Evolutionary conservation across 1,140 invertebrate species (phyloP), one percentile per base, ranked within the genome.

Genomic region (Macrostomum lignano): DNA sequence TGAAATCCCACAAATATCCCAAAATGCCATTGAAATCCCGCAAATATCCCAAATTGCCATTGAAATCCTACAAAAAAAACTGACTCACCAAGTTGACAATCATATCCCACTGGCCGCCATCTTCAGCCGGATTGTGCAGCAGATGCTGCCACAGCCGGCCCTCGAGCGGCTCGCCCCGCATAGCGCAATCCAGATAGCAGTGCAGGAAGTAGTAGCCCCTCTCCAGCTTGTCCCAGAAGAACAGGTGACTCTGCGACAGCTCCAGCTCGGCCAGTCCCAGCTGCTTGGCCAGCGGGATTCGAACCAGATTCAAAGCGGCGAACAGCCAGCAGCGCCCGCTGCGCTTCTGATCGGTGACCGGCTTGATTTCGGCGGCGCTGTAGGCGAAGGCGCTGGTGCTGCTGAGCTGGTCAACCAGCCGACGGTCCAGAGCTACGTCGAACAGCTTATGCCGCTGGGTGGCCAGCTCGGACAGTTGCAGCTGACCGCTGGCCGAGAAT

Each of bases 91-190:
- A 50, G 56, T 81, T 79, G 4, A 72, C 67, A 36, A 81, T 50
- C 75, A 82, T 81, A 44, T 78, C 72, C 76, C 75, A 82, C 50
- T 82, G 77, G 0, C 78, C 78, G 21, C 78, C 78, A 49, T 84
- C 78, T 29, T 64, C 64, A 17, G 68, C 66, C 14, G 75, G 74
- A 46, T 76, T 71, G 47, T 68, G 43, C 2, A 79, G 51, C n/a
- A 79, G 47, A 45, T 73, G 76, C 35, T 68, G 68, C 9, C 76
- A 64, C 1, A 77, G 55, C 29, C 74, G 61, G 1, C 73, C 72
- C 40, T 76, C 71, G 1, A 77, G 65, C 7, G 63, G 46, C 48
- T 82, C 75, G 2, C 69, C 69, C 24, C 68, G 62, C 36, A 60
- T 65, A 0, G 73, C 69, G 6, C 70, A 70, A 39, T 70, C 65